A percentile compares a stretch with the other conserved stretches of the same genome.
These are phyloP conservation scores for Exephanes ischioxanthus DNA, from an alignment of 2,888 invertebrate species.

Conservation along the genomic window DNA sequence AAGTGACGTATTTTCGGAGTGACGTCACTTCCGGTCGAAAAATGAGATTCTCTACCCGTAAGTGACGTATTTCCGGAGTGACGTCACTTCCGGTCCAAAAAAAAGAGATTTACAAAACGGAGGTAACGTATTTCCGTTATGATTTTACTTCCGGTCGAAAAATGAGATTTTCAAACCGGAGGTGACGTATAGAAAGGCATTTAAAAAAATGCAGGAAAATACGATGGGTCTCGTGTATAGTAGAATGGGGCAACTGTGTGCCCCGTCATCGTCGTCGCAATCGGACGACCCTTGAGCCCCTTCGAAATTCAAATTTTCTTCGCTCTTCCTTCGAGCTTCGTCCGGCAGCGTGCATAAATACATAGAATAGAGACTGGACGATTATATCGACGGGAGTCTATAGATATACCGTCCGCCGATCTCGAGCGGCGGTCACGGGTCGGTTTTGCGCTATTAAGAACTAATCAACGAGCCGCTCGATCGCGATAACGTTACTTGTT, in stretches of 20 bases:
- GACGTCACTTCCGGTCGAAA: no score
- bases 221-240: slow-evolving; percentile 19
- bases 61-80: no score
- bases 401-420: slow-evolving; percentile 31
- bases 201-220: slow-evolving; percentile 27
- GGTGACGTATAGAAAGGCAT: neutral
- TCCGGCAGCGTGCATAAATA: slow-evolving; percentile 43
- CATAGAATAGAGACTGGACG: slow-evolving; percentile 29
- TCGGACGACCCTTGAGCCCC: slow-evolving; percentile 62
- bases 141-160: no score
- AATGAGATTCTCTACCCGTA: no score
- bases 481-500: neutral
- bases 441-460: neutral
- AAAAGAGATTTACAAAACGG: no score
- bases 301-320: slow-evolving; percentile 64
- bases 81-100: no score
- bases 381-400: slow-evolving; percentile 41
- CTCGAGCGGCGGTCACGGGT: neutral
- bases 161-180: no score
- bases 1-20: no score
- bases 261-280: slow-evolving; percentile 46
- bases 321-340: slow-evolving; percentile 30
- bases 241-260: slow-evolving; percentile 5
- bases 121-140: no score
- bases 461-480: neutral